phyloP scores from a whole-genome alignment of 2,888 invertebrate species.

The Ditula angustiorana region DNA sequence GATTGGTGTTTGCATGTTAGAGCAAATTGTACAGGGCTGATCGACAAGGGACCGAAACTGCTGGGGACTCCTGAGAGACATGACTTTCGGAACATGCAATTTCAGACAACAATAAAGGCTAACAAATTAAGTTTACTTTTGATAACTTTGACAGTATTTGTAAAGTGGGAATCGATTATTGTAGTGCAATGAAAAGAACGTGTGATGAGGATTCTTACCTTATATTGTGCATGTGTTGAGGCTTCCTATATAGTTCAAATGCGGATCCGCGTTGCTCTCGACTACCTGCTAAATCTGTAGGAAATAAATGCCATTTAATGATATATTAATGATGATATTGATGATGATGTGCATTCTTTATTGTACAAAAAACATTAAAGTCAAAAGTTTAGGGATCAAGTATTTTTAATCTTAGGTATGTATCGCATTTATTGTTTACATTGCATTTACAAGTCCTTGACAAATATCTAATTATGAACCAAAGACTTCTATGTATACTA shows the following conservation, averaged over 20 bases:
- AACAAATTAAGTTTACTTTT: neutral
- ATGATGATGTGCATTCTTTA: too few species aligned
- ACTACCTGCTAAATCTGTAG: conserved; percentile 90
- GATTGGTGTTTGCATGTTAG: conserved; percentile 87
- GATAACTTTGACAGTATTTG: conserved; percentile 23
- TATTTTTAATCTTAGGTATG: too few species aligned
- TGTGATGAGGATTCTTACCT: conserved; percentile 84
- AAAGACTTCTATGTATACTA: too few species aligned
- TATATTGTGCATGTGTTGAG: conserved; percentile 93
- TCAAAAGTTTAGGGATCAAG: too few species aligned
- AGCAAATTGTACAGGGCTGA: conserved; percentile 82
- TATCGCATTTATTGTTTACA: too few species aligned
- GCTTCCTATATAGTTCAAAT: conserved; percentile 97
- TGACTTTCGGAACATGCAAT: conserved; percentile 65
- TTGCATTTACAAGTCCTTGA: too few species aligned
- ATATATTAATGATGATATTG: too few species aligned
- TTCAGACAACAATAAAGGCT: conserved; percentile 9
- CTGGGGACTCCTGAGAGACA: conserved; percentile 43
- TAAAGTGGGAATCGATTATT: conserved; percentile 26
- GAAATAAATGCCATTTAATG: too few species aligned
- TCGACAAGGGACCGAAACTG: conserved; percentile 42
- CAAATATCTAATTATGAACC: too few species aligned
- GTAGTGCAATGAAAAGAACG: conserved; percentile 30
- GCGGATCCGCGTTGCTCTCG: conserved; percentile 96
- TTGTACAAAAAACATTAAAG: too few species aligned